Conservation (phyloP, 2,888 invertebrate genomes). For the Phrixothrix hirtus region DNA sequence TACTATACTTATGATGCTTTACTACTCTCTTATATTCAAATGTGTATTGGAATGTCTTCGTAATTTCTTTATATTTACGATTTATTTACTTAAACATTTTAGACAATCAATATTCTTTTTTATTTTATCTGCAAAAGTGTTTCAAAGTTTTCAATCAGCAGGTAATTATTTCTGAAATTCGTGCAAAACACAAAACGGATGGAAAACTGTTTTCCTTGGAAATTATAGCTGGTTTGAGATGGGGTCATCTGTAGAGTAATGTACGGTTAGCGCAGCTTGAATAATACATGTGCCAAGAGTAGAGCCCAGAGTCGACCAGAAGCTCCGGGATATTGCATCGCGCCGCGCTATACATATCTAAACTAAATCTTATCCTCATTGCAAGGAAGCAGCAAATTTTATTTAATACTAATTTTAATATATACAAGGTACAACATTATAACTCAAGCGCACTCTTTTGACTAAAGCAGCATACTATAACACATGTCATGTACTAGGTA, state of each 20-base stretch:
- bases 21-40: constrained; percentile 21
- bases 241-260: constrained; percentile 20
- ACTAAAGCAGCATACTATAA: no score
- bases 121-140: no score
- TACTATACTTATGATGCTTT: constrained; percentile 43
- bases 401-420: no score
- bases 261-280: constrained; percentile 31
- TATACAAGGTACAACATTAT: no score
- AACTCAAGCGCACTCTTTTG: no score
- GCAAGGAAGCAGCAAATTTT: constrained; percentile 2
- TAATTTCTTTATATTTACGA: no score
- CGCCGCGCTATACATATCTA: constrained; percentile 31
- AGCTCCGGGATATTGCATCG: constrained; percentile 33
- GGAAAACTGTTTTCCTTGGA: constrained; percentile 15
- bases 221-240: constrained; percentile 22
- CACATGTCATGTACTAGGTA: no score
- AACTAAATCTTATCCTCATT: constrained; percentile 16
- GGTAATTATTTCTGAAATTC: no score
- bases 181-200: no score
- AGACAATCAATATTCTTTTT: no score
- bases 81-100: no score
- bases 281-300: constrained; percentile 36
- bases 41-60: neutral
- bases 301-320: constrained; percentile 29
- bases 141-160: no score